A percentile compares a stretch with the other conserved stretches of the same genome.
These are phyloP conservation scores for Drosophila yakuba DNA, from an alignment of 1,140 invertebrate species.

Conservation along the genomic window DNA sequence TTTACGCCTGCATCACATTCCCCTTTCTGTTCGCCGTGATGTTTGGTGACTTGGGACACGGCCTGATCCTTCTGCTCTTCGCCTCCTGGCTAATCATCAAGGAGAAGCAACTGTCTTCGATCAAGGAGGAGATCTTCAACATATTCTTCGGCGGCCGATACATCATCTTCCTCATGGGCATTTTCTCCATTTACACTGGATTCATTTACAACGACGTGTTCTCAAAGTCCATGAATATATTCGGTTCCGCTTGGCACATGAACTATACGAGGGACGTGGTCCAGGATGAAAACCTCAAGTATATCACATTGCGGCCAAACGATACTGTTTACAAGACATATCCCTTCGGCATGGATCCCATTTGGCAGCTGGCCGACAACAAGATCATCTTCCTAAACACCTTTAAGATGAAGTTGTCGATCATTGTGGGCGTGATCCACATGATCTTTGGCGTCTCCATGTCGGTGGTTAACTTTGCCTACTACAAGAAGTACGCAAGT, in stretches of 20 bases:
- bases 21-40: slow-evolving; percentile 99
- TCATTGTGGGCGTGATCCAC: slow-evolving; percentile 97
- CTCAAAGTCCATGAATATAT: slow-evolving; percentile 92
- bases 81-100: slow-evolving; percentile 91
- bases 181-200: slow-evolving; percentile 93
- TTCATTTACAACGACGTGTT: slow-evolving; percentile 94
- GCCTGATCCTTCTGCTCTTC: slow-evolving; percentile 91
- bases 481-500: slow-evolving; percentile 91
- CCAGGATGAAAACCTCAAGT: slow-evolving; percentile 52
- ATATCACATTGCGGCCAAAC: slow-evolving; percentile 76
- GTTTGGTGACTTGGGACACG: slow-evolving; percentile 99
- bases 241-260: slow-evolving; percentile 90
- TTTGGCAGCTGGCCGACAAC: slow-evolving; percentile 95
- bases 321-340: slow-evolving; percentile 88
- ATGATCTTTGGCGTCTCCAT: slow-evolving; percentile 98
- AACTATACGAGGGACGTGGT: slow-evolving; percentile 84
- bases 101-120: slow-evolving; percentile 86
- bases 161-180: slow-evolving; percentile 93
- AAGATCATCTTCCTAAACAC: slow-evolving; percentile 99
- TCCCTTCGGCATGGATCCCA: slow-evolving; percentile 94
- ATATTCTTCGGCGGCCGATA: slow-evolving; percentile 94
- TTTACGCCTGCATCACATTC: slow-evolving; percentile 96
- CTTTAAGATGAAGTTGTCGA: slow-evolving; percentile 99
- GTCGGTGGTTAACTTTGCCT: slow-evolving; percentile 95
- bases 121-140: slow-evolving; percentile 90